Evolutionary conservation across 1,140 invertebrate species (phyloP), one percentile per base, ranked within the genome.

Genomic region (Neodiprion fabricii): DNA sequence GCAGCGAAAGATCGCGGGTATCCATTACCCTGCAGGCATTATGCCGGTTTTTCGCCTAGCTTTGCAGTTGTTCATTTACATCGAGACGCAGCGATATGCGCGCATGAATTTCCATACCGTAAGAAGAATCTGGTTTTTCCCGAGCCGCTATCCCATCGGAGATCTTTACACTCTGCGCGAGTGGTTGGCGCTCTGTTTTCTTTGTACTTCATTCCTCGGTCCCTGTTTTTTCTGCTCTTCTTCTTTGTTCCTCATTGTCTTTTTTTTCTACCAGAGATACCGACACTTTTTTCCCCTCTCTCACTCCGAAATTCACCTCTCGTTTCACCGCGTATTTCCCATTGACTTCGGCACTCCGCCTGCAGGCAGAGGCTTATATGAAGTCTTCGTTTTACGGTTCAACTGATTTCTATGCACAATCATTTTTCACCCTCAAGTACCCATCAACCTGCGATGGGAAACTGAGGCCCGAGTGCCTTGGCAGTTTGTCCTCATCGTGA

Each of bases 1-100:
- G 67, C 70, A 76, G 28, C 28, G 11, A 61, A 61, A 61, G n/a
- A 14, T 61, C 53, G n/a, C 53, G 53, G 28, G 53, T 61, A 61
- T 61, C 53, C n/a, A 8, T 61, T 61, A 61, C 53, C 11, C 11
- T 12, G 53, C 11, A 12, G 11, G 8, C 11, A 17, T 61, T 14
- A 61, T 17, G 53, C 11, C 53, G 53, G n/a, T 14, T 61, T 17
- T 61, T 14, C 53, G 3, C 53, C 11, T 9, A 14, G 53, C 53
- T 12, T 61, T 61, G 53, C 53, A 61, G 11, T 4, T 61, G n/a
- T 14, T 61, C 11, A 40, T 40, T 40, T 40, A 40, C 28, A 40
- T 61, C 11, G n/a, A 61, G 53, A 61, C n/a, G n/a, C 11, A 8
- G 7, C 53, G 9, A 61, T 61, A 61, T 61, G n/a, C 53, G n/a